phyloP scores from a whole-genome alignment of 2,797 vertebrate species.

The Emys orbicularis region DNA sequence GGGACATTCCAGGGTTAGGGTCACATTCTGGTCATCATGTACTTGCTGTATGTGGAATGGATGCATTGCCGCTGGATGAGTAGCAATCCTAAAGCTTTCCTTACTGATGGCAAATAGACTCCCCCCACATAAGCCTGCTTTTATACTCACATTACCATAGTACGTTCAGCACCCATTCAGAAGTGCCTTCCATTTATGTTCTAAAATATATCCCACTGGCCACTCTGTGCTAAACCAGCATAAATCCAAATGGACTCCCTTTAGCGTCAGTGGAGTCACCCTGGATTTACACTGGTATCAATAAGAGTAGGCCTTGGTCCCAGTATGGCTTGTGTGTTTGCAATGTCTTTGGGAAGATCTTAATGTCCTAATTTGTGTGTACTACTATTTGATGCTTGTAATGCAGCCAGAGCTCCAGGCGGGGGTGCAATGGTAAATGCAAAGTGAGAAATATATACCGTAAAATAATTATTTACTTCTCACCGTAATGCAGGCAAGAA shows the following conservation, averaged over 20 bases:
- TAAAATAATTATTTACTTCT: neutral
- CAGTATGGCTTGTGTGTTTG: too few relatives aligned
- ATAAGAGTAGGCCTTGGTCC: neutral
- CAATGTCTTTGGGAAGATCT: neutral
- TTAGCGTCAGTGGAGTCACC: neutral
- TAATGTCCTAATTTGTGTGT: neutral
- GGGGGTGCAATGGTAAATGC: neutral
- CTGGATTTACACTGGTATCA: neutral
- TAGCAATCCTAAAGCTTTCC: neutral
- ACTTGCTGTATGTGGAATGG: neutral
- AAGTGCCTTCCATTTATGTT: neutral
- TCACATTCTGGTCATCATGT: constrained; percentile 89
- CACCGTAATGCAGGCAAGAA: neutral
- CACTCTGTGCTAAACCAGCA: too few relatives aligned
- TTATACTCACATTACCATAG: neutral
- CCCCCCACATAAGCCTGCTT: neutral
- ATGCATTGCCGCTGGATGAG: neutral
- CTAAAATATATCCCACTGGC: neutral
- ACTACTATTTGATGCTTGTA: neutral
- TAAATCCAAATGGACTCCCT: neutral
- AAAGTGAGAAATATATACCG: neutral
- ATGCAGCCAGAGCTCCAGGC: neutral
- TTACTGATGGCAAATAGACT: neutral
- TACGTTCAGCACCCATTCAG: neutral
- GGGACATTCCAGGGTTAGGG: constrained; percentile 87